Evolutionary conservation across 2,113 vertebrate species (phyloP).

Genomic region (Oophaga pumilio): DNA sequence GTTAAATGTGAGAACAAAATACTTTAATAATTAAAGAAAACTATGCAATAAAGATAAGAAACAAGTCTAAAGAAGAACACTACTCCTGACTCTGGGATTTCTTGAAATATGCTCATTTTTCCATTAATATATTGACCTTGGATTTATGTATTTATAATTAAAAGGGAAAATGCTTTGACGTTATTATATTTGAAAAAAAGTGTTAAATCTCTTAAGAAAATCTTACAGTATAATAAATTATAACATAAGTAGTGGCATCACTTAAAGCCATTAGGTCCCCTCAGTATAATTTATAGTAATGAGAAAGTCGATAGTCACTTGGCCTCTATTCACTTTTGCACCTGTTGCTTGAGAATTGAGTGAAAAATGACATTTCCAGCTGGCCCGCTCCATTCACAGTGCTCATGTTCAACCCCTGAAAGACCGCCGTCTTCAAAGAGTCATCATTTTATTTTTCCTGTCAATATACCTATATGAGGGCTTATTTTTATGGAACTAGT

Average conservation of each 20-base stretch:
- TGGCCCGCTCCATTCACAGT: too few species aligned
- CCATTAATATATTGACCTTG: background rate
- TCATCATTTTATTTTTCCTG: too few species aligned
- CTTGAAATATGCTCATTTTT: background rate
- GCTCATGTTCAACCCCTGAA: too few species aligned
- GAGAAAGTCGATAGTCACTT: too few species aligned
- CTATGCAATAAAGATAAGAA: background rate
- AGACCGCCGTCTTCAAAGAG: too few species aligned
- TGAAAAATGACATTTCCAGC: too few species aligned
- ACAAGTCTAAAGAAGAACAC: background rate
- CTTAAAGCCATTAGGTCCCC: background rate
- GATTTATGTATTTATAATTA: background rate
- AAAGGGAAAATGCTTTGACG: background rate
- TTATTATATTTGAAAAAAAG: background rate
- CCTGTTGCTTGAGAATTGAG: too few species aligned
- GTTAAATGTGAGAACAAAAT: background rate
- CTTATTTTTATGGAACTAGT: too few species aligned
- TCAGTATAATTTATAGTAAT: too few species aligned
- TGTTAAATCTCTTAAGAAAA: background rate
- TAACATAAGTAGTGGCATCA: background rate
- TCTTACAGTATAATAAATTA: background rate
- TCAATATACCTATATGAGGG: too few species aligned
- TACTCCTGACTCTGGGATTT: background rate
- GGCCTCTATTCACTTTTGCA: too few species aligned
- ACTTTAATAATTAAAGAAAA: conserved; percentile 19